These are phyloP conservation scores for Harpalus rubripes DNA, from an alignment of 2,888 invertebrate species.

Conservation along the genomic window DNA sequence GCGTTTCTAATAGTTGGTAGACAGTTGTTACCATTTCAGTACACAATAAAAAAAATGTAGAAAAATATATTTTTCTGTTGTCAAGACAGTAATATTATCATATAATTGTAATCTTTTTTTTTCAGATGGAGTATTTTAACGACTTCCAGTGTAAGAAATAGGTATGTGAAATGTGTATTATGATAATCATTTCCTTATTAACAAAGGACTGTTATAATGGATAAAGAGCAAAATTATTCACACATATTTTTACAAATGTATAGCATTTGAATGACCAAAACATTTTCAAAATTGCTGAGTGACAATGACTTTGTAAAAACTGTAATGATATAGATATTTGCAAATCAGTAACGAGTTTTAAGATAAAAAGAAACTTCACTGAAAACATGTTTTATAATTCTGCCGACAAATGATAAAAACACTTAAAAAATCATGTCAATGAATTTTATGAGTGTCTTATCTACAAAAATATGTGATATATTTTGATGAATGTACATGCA, in stretches of 20 bases:
- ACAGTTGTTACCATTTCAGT: too few species aligned
- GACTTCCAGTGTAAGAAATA: slow-evolving; percentile 28
- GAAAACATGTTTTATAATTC: slow-evolving; percentile 27
- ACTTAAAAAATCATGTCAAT: slow-evolving; percentile 37
- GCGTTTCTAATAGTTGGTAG: too few species aligned
- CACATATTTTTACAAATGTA: slow-evolving; percentile 12
- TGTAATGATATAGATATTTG: neutral
- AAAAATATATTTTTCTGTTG: slow-evolving; percentile 10
- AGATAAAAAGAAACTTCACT: neutral
- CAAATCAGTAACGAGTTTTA: slow-evolving; percentile 17
- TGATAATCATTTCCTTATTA: slow-evolving; percentile 35
- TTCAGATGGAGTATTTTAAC: slow-evolving; percentile 18
- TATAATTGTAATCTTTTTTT: slow-evolving; percentile 20
- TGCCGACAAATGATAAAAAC: slow-evolving; percentile 29
- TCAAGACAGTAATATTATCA: neutral
- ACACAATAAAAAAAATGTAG: too few species aligned
- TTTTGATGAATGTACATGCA: slow-evolving; percentile 13
- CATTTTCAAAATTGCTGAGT: neutral
- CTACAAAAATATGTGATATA: slow-evolving; percentile 24
- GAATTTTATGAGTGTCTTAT: slow-evolving; percentile 15
- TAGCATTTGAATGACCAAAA: neutral
- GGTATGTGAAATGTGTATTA: slow-evolving; percentile 47
- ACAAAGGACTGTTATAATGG: slow-evolving; percentile 15
- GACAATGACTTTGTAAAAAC: neutral
- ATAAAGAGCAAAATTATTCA: slow-evolving; percentile 1